phyloP scores from a whole-genome alignment of 2,113 vertebrate genomes.

The Protobothrops mucrosquamatus region DNA sequence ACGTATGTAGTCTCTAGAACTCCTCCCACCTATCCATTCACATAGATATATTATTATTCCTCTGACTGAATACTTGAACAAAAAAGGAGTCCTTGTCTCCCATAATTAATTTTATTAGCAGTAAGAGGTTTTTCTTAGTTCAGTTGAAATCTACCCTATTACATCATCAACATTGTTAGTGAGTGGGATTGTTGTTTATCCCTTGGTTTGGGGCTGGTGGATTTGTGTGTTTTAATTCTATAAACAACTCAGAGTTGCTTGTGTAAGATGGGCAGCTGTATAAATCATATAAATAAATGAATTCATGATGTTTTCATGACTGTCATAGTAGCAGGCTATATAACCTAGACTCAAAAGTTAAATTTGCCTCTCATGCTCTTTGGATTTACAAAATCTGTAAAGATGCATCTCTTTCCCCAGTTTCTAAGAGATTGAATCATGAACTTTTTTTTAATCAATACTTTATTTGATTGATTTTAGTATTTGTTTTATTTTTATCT shows the following conservation, averaged over 20 bases:
- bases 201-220: not conserved
- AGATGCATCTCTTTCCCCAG: not conserved
- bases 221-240: not conserved
- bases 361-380: not conserved
- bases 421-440: not conserved
- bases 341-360: not conserved
- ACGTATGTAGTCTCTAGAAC: too few relatives aligned
- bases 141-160: not conserved
- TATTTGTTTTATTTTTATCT: not conserved
- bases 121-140: not conserved
- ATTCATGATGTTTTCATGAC: not conserved
- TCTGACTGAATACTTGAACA: not conserved
- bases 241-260: not conserved
- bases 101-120: not conserved
- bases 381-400: not conserved
- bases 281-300: not conserved
- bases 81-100: not conserved
- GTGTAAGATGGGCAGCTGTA: not conserved
- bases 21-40: too few relatives aligned
- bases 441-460: not conserved
- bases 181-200: not conserved
- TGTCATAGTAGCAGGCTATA: not conserved
- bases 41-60: too few relatives aligned
- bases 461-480: not conserved
- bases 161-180: not conserved